Evolutionary conservation across 35 echinoderm and acorn worm genomes (phyloP).

Genomic region (Heliocidaris tuberculata): DNA sequence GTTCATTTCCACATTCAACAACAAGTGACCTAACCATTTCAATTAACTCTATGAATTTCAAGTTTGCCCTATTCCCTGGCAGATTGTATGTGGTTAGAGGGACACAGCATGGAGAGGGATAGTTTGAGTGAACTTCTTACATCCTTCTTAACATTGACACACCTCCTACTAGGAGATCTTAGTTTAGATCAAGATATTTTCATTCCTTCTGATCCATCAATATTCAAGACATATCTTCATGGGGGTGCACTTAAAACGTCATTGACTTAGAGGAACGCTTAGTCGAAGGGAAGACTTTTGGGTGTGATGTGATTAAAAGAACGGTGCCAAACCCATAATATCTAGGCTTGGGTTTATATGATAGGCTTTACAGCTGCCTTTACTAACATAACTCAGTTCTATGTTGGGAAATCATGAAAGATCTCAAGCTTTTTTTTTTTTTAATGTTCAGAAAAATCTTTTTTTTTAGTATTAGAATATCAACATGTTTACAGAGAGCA

Average conservation of each 20-base stretch:
- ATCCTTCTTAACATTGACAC: background rate
- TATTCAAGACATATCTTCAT: background rate
- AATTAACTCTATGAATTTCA: background rate
- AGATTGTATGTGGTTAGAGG: background rate
- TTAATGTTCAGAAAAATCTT: background rate
- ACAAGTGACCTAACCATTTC: background rate
- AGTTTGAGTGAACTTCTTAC: background rate
- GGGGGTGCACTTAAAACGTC: background rate
- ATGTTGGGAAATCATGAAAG: background rate
- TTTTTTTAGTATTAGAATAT: background rate
- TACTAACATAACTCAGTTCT: background rate
- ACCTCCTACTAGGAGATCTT: background rate
- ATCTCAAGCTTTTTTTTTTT: no score
- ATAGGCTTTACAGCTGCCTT: constrained; percentile 17
- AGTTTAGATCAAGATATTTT: background rate
- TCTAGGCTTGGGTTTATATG: background rate
- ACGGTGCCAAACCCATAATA: constrained; percentile 36
- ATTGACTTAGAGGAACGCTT: background rate
- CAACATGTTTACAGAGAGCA: background rate
- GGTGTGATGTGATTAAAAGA: constrained; percentile 18
- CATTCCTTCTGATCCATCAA: background rate
- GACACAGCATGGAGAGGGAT: background rate
- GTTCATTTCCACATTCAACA: background rate
- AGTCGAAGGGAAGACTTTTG: background rate
- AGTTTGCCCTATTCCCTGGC: background rate